Base-by-base conservation (phyloP, 1,140 invertebrate genomes). In the Parasteatoda tepidariorum region DNA sequence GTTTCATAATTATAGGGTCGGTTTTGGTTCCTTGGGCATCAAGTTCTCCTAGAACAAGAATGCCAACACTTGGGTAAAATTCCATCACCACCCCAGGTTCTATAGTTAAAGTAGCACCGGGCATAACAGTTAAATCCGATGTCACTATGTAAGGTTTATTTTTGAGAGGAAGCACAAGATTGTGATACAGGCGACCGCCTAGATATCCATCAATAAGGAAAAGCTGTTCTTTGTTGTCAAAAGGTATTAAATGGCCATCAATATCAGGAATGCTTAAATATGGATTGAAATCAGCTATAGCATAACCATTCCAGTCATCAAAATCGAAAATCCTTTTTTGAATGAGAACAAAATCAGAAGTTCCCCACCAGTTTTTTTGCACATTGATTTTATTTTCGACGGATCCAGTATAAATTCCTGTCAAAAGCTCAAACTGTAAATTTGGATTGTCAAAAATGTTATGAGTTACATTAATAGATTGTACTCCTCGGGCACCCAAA, bases 261-360 rank as follows among this genome's bases (percentile, higher is more conserved):
- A 88, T 87, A 84, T 88, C 87, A 26, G 88, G 84, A 13, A 82
- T 83, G 6, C 87, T 85, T n/a, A 98, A 91, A 89, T 93, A 99
- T 0, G 97, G 98, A 79, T 92, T 91, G 89, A 94, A 99, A 24
- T 93, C 91, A 0, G 97, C 97, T 48, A 97, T 92, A 0, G 97
- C 97, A 88, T 97, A 97, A 89, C 97, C 96, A 88, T 99, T 99
- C 98, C 98, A 99, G 88, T 99, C 98, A 89, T 99, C 97, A 90
- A 99, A 99, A 90, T 99, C 98, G 89, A 99, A 99, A 86, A 99
- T 98, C 87, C 93, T 92, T 64, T 93, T 91, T 84, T 92, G 91
- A 33, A 99, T 99, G 38, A 91, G 89, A 6, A 88, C 88, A 55
- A 94, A 91, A 73, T 94, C 91, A 3, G 89, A 89, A 4, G 93